A percentile compares a stretch with the other conserved stretches of the same genome.
Evolutionary conservation across 2,797 vertebrate genomes (phyloP).

Genomic region (Hyperoplus lanceolatus): DNA sequence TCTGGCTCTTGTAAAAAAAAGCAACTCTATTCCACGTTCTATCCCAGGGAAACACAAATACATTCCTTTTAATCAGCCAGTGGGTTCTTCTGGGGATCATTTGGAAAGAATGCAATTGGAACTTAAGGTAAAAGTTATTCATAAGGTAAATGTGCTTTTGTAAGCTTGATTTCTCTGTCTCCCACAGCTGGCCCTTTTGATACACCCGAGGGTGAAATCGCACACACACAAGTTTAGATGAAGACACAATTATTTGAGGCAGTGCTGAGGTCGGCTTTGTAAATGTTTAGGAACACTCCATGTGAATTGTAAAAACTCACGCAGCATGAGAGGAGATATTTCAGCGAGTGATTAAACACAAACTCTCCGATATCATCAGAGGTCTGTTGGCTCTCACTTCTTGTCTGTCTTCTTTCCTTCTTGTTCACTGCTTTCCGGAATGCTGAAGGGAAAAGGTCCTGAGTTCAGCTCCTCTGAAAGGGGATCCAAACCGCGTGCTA

Average conservation of each 20-base stretch:
- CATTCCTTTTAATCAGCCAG: conserved; percentile 80
- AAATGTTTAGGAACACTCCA: conserved; percentile 19
- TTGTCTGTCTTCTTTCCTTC: conserved; percentile 65
- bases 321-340: conserved; percentile 46
- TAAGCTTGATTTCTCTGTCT: conserved; percentile 59
- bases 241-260: conserved; percentile 54
- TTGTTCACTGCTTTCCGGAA: conserved; percentile 66
- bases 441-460: conserved; percentile 73
- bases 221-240: conserved; percentile 42
- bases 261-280: conserved; percentile 36
- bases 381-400: conserved; percentile 63
- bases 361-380: conserved; percentile 59
- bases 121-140: conserved; percentile 76
- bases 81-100: conserved; percentile 68
- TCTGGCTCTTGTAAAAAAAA: conserved; percentile 72
- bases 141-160: conserved; percentile 66
- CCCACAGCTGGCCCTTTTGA: conserved; percentile 50
- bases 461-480: conserved; percentile 81
- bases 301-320: conserved; percentile 44
- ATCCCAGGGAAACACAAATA: conserved; percentile 76
- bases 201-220: conserved; percentile 38
- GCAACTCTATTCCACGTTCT: conserved; percentile 60
- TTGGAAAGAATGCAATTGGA: conserved; percentile 81
- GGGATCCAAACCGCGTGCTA: conserved; percentile 81
- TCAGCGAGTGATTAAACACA: conserved; percentile 65